phyloP scores from a whole-genome alignment of 2,888 invertebrate species.

The Troides helena region DNA sequence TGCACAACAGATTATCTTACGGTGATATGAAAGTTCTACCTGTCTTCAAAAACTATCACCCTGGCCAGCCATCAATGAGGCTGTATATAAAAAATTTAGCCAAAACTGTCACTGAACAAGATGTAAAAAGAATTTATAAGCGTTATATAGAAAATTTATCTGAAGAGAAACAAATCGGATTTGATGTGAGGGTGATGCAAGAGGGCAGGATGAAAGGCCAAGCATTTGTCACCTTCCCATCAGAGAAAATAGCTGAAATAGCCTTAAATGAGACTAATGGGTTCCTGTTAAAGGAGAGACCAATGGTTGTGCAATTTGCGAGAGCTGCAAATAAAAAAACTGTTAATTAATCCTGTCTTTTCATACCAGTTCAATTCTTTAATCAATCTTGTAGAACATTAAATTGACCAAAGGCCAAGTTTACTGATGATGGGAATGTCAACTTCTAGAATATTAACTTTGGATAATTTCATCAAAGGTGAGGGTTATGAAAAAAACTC shows the following conservation, averaged over 20 bases:
- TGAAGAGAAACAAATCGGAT: slow-evolving; percentile 69
- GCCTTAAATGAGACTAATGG: slow-evolving; percentile 94
- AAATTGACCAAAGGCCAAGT: no score
- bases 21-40: slow-evolving; percentile 87
- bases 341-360: slow-evolving; percentile 42
- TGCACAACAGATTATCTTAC: slow-evolving; percentile 83
- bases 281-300: slow-evolving; percentile 90
- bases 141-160: slow-evolving; percentile 77
- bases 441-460: no score
- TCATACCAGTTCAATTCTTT: not conserved
- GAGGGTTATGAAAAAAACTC: no score
- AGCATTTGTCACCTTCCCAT: slow-evolving; percentile 93
- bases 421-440: no score
- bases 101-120: slow-evolving; percentile 87
- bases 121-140: slow-evolving; percentile 88
- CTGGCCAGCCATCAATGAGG: slow-evolving; percentile 89
- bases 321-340: slow-evolving; percentile 72
- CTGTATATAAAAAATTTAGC: slow-evolving; percentile 96
- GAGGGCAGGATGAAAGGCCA: slow-evolving; percentile 98
- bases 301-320: slow-evolving; percentile 94
- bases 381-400: no score
- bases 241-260: slow-evolving; percentile 82
- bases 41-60: slow-evolving; percentile 92
- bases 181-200: slow-evolving; percentile 91
- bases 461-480: no score